Evolutionary conservation across 2,797 vertebrate species (phyloP).

Genomic region (Discoglossus pictus): DNA sequence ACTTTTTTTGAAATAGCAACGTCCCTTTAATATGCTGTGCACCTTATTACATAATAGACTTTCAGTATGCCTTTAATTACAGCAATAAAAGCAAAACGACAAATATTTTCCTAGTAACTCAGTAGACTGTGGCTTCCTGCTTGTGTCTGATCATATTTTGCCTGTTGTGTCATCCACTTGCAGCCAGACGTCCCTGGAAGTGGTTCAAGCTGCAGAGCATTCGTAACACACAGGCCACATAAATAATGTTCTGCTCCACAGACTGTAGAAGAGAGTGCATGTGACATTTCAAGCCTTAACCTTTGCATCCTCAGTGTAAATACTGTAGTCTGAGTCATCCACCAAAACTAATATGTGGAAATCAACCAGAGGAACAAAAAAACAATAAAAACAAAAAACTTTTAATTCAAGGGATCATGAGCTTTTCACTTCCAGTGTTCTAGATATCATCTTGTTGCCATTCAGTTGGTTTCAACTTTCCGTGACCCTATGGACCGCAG

Average conservation of each 20-base stretch:
- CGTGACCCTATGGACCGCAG: too few species aligned
- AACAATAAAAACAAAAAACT: too few species aligned
- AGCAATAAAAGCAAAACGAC: background rate
- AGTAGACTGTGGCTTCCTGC: conserved; percentile 27
- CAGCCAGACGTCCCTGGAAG: background rate
- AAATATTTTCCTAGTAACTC: conserved; percentile 21
- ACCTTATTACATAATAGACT: too few species aligned
- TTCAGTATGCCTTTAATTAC: too few species aligned
- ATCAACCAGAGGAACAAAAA: background rate
- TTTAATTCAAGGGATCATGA: too few species aligned
- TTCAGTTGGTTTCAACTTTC: too few species aligned
- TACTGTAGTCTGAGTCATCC: background rate
- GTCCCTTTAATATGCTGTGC: too few species aligned
- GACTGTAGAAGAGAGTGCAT: background rate
- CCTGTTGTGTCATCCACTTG: background rate
- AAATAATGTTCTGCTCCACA: background rate
- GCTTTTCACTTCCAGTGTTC: too few species aligned
- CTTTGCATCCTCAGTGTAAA: background rate
- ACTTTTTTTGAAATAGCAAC: too few species aligned
- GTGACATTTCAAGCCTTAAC: background rate
- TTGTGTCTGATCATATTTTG: conserved; percentile 1
- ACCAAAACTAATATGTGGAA: too few species aligned
- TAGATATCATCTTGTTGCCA: too few species aligned
- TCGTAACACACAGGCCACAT: conserved; percentile 17
- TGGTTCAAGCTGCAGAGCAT: background rate